These are phyloP conservation scores for Australoheros scitulus DNA, from an alignment of 2,113 vertebrate species.

Conservation along the genomic window DNA sequence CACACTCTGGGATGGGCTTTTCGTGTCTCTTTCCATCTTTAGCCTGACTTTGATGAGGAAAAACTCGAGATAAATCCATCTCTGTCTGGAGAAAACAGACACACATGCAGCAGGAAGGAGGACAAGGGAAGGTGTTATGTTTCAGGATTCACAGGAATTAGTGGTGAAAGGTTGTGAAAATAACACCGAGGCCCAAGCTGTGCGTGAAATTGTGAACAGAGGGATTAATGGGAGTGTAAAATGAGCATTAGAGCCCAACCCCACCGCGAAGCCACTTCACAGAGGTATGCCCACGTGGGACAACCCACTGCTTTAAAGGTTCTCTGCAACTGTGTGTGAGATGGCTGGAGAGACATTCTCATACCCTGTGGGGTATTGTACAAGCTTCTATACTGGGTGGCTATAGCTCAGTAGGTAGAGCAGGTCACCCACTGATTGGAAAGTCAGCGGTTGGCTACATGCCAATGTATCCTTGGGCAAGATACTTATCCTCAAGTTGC, in stretches of 20 bases:
- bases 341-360: constrained; percentile 20
- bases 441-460: no score
- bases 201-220: constrained; percentile 82
- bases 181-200: constrained; percentile 74
- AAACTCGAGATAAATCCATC: constrained; percentile 59
- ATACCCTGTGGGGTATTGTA: not conserved
- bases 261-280: constrained; percentile 47
- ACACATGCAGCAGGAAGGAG: constrained; percentile 23
- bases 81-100: constrained; percentile 46
- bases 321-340: not conserved
- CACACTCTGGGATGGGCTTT: constrained; percentile 22
- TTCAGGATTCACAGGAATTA: constrained; percentile 79
- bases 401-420: no score
- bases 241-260: constrained; percentile 65
- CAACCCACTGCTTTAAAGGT: constrained; percentile 1
- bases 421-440: no score
- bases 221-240: constrained; percentile 81
- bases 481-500: no score
- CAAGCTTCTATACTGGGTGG: not conserved
- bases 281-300: constrained; percentile 45
- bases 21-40: constrained; percentile 18
- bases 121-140: constrained; percentile 64
- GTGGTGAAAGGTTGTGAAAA: constrained; percentile 80
- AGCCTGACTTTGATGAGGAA: constrained; percentile 47
- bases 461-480: no score